Evolutionary conservation across 2,888 invertebrate genomes (phyloP).

Genomic region (Rugalucina vietnamica): DNA sequence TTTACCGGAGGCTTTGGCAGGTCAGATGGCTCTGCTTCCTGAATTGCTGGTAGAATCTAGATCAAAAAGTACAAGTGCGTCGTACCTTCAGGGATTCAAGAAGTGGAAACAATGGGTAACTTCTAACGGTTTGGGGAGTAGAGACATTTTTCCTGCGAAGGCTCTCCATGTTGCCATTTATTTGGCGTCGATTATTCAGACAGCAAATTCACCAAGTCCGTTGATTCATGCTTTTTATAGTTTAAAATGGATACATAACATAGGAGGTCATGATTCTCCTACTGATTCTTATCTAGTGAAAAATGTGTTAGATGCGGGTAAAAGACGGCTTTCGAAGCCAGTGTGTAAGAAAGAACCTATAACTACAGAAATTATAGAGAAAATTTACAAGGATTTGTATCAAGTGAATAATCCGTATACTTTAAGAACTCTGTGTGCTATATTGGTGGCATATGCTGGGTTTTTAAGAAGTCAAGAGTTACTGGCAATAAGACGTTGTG

Average conservation of each 20-base stretch:
- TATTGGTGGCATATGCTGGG: conserved; percentile 24
- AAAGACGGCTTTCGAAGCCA: conserved; percentile 20
- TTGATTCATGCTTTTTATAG: conserved; percentile 46
- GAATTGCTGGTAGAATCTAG: conserved; percentile 26
- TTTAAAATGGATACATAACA: conserved; percentile 44
- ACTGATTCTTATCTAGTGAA: conserved; percentile 31
- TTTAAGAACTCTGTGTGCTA: conserved; percentile 15
- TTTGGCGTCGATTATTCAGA: conserved; percentile 39
- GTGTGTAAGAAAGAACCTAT: conserved; percentile 44
- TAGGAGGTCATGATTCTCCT: conserved; percentile 22
- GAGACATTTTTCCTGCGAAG: conserved; percentile 51
- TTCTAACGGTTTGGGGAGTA: conserved; percentile 19
- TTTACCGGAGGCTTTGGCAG: conserved; percentile 36
- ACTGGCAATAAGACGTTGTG: conserved; percentile 27
- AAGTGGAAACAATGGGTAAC: conserved; percentile 44
- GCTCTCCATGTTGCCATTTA: conserved; percentile 41
- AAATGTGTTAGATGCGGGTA: conserved; percentile 40
- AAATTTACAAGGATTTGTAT: conserved; percentile 8
- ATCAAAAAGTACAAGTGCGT: conserved; percentile 19
- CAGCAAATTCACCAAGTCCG: conserved; percentile 40
- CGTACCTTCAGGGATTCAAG: conserved; percentile 38
- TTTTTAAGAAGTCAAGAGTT: conserved; percentile 34
- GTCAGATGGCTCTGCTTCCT: conserved; percentile 33
- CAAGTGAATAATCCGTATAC: background rate
- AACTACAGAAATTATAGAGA: background rate